Evolutionary conservation across 92 coral and sea anemone genomes (phyloP).

Genomic region (Epizoanthus rinbou): DNA sequence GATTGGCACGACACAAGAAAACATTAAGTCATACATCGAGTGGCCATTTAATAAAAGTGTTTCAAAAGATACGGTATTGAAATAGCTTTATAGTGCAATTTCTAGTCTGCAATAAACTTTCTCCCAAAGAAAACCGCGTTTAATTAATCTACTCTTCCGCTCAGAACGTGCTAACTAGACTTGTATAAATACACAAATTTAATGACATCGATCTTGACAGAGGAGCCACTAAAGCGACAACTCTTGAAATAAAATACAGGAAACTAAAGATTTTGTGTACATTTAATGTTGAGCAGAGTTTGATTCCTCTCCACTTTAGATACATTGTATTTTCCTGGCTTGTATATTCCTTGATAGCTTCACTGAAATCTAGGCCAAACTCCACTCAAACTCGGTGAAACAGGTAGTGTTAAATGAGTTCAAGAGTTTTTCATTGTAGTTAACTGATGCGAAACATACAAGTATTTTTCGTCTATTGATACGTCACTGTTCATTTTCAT

Average conservation of each 20-base stretch:
- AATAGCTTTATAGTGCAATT: not conserved
- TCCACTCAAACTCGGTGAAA: not conserved
- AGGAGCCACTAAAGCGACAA: slow-evolving; percentile 22
- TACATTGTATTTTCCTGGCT: not conserved
- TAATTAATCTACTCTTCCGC: slow-evolving; percentile 38
- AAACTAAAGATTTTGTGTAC: slow-evolving; percentile 9
- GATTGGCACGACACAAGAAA: not conserved
- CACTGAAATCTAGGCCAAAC: not conserved
- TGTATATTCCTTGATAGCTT: slow-evolving; percentile 7
- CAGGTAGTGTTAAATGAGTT: slow-evolving; percentile 5
- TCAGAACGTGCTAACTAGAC: slow-evolving; percentile 44
- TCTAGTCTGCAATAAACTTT: not conserved
- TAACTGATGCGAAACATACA: not conserved
- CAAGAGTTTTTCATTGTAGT: not conserved
- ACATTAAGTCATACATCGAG: not conserved
- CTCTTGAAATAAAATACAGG: slow-evolving; percentile 35
- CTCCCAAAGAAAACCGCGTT: slow-evolving; percentile 4
- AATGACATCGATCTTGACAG: slow-evolving; percentile 33
- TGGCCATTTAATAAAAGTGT: not conserved
- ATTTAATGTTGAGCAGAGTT: not conserved
- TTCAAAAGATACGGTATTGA: not conserved
- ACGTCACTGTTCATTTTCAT: not conserved
- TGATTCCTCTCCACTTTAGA: slow-evolving; percentile 1
- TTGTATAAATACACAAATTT: slow-evolving; percentile 28
- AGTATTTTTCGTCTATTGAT: not conserved